phyloP scores from a whole-genome alignment of 2,113 vertebrate species.

The Thunnus maccoyii region DNA sequence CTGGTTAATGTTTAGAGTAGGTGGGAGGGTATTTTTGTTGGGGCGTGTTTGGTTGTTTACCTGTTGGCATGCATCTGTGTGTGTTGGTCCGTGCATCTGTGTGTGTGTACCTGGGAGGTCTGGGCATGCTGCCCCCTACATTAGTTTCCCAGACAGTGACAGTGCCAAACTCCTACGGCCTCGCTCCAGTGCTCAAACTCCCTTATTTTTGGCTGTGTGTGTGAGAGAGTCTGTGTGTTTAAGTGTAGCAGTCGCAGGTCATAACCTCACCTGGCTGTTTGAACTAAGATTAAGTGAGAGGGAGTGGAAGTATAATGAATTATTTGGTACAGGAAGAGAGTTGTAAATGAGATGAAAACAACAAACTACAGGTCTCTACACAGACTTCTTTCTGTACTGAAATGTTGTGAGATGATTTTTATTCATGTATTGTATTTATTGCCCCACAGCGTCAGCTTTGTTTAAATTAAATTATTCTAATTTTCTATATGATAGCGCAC shows the following conservation, averaged over 20 bases:
- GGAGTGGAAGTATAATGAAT: constrained; percentile 25
- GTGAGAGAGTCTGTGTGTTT: constrained; percentile 45
- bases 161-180: constrained; percentile 62
- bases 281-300: constrained; percentile 61
- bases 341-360: constrained; percentile 34
- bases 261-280: constrained; percentile 71
- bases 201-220: constrained; percentile 26
- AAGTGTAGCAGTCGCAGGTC: constrained; percentile 57
- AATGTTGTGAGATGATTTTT: not conserved
- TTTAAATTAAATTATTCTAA: not conserved
- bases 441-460: not conserved
- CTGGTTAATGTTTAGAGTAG: constrained; percentile 68
- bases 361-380: constrained; percentile 24
- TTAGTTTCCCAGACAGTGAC: constrained; percentile 79
- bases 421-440: not conserved
- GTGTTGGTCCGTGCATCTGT: constrained; percentile 24
- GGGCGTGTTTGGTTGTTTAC: constrained; percentile 59
- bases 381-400: not conserved
- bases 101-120: constrained; percentile 68
- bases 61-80: constrained; percentile 47
- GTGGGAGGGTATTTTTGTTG: constrained; percentile 49
- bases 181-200: constrained; percentile 37
- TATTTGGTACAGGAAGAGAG: not conserved
- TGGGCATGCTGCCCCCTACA: constrained; percentile 54
- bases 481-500: not conserved